Base-by-base conservation (phyloP, 2,888 invertebrate genomes). In the Toxonevra muliebris region DNA sequence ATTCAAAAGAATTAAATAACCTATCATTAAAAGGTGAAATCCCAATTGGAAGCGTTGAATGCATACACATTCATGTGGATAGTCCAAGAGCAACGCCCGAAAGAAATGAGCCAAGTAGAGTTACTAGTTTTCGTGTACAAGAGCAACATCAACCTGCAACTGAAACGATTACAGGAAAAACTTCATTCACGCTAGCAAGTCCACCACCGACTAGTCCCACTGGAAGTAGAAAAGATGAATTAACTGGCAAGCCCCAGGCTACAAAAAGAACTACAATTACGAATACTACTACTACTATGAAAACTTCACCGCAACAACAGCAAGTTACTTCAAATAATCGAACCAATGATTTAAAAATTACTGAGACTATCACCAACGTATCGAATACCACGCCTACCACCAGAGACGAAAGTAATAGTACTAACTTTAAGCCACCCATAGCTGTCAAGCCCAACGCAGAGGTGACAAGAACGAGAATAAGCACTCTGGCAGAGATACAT, bases 51-150 rank as follows among this genome's bases (percentile, higher is more conserved):
- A 73, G 65, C 11, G 70, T 77, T 10, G 76, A 77, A 66, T 72
- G 71, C 8, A 77, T 78, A 15, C 75, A 76, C 42, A 70, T 77
- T 1, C 75, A 76, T 48, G 73, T 75, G 9, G 76, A 74, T 19
- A 74, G 61, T 55, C 71, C 74, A 15, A 70, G 68, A 13, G 70
- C 74, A 30, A 69, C 73, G 7, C 73, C 75, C 13, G 55, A 61
- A 62, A n/a, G 30, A 13, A 13, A 11, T 12, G 62, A 62, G 54
- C 4, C 52, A 50, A 8, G 59, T 64, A 55, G 61, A 11, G 43
- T 74, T 11, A 67, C 73, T 11, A 71, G 71, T 53, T 71, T 73
- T 8, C 73, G 74, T 15, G 67, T 71, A n/a, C 60, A 70, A 15
- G 61, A 20, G 41, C 58, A 42, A 13, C 48, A 43, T 13, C 43